Conservation (phyloP, 2,888 invertebrate genomes). For the Adelognathus sp. region DNA sequence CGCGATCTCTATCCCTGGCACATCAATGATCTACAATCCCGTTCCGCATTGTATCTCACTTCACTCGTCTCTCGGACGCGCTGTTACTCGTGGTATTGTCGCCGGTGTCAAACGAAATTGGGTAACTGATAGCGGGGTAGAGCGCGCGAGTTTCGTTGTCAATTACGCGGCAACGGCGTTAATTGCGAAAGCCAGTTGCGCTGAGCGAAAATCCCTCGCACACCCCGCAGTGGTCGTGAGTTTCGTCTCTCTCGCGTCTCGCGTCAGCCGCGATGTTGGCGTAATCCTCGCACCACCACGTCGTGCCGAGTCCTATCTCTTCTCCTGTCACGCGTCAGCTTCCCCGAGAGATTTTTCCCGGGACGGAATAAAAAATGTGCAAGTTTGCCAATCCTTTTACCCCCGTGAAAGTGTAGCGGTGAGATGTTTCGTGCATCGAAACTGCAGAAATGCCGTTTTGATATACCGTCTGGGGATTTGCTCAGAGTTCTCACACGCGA, state of each 20-base stretch:
- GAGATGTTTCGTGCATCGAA: neutral
- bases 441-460: neutral
- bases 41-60: conserved; percentile 4
- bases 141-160: conserved; percentile 48
- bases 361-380: conserved; percentile 6
- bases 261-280: conserved; percentile 23
- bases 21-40: neutral
- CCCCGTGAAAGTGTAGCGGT: neutral
- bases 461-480: neutral
- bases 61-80: neutral
- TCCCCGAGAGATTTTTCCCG: neutral
- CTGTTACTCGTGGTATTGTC: neutral
- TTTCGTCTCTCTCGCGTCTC: conserved; percentile 10
- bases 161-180: conserved; percentile 44
- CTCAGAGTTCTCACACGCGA: neutral
- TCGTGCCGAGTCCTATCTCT: neutral
- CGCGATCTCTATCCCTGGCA: neutral
- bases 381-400: conserved; percentile 29
- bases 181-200: conserved; percentile 54
- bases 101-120: conserved; percentile 46
- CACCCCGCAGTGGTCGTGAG: too few species aligned
- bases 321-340: conserved; percentile 21
- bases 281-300: conserved; percentile 39
- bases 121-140: conserved; percentile 35
- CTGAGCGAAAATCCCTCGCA: conserved; percentile 24